A percentile compares a stretch with the other conserved stretches of the same genome.
phyloP scores from a whole-genome alignment of 2,888 invertebrate genomes.

The Drosophila phalerata region DNA sequence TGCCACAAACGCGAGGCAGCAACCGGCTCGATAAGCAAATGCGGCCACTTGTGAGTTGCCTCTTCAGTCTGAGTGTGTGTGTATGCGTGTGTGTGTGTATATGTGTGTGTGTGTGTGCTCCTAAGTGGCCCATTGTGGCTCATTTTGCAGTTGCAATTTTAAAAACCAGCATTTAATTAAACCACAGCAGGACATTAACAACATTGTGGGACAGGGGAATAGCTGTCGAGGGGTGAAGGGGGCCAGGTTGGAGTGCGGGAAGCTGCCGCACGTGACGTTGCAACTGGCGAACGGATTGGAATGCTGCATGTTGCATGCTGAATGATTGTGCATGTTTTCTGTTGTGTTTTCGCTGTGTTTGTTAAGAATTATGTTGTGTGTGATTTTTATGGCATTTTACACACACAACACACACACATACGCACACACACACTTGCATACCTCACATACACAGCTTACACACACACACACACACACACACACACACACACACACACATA shows the following conservation, averaged over 20 bases:
- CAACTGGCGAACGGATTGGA: constrained; percentile 46
- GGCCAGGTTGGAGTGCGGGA: not conserved
- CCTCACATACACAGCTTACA: constrained; percentile 30
- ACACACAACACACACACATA: constrained; percentile 28
- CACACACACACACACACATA: constrained; percentile 1
- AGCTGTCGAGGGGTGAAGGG: not conserved
- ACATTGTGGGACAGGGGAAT: not conserved
- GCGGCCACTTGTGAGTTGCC: constrained; percentile 45
- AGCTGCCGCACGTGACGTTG: constrained; percentile 64
- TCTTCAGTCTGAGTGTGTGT: constrained; percentile 6
- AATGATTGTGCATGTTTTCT: constrained; percentile 69
- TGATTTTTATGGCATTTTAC: constrained; percentile 71
- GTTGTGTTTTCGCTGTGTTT: constrained; percentile 26
- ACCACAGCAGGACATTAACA: constrained; percentile 53
- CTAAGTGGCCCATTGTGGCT: constrained; percentile 80
- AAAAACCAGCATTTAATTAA: constrained; percentile 78
- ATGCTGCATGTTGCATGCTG: constrained; percentile 63
- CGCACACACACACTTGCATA: constrained; percentile 10
- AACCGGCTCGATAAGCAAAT: constrained; percentile 77
- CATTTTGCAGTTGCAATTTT: constrained; percentile 79
- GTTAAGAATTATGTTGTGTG: constrained; percentile 66
- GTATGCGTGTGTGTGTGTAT: constrained; percentile 26
- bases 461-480: constrained; percentile 7
- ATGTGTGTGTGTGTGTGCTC: constrained; percentile 26
- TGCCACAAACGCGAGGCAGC: constrained; percentile 42